These are phyloP conservation scores for Micromys minutus DNA, from an alignment of 2,113 vertebrate species.

Conservation along the genomic window DNA sequence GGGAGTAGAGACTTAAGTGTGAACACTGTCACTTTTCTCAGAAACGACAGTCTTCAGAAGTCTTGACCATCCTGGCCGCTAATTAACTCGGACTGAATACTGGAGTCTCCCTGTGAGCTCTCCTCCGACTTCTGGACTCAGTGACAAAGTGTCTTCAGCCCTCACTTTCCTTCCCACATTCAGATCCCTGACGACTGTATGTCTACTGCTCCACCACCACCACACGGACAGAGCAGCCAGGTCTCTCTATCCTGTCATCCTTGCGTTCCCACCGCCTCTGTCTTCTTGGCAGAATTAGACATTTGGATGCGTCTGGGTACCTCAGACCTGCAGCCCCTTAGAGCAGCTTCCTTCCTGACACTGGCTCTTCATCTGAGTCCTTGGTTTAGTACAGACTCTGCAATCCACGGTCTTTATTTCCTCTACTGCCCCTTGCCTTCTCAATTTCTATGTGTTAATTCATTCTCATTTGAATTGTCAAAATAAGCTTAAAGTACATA, in stretches of 20 bases:
- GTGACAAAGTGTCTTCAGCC: neutral
- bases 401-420: neutral
- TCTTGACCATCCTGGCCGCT: neutral
- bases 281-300: neutral
- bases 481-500: conserved; percentile 3
- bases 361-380: too few species aligned
- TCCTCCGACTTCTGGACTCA: neutral
- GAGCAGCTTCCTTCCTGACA: neutral
- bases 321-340: neutral
- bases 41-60: neutral
- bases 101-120: neutral
- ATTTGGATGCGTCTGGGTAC: neutral
- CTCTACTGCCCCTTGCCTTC: neutral
- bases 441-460: neutral
- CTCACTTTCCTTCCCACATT: neutral
- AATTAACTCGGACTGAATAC: neutral
- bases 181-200: neutral
- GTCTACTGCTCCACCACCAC: too few species aligned
- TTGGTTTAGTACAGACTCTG: neutral
- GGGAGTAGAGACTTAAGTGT: neutral
- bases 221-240: fast-evolving
- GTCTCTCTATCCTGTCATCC: neutral
- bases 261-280: neutral
- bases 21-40: neutral
- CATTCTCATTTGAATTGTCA: neutral